Evolutionary conservation across 2,797 vertebrate genomes (phyloP), one percentile per base, ranked within the genome.

Genomic region (Squalus acanthias): DNA sequence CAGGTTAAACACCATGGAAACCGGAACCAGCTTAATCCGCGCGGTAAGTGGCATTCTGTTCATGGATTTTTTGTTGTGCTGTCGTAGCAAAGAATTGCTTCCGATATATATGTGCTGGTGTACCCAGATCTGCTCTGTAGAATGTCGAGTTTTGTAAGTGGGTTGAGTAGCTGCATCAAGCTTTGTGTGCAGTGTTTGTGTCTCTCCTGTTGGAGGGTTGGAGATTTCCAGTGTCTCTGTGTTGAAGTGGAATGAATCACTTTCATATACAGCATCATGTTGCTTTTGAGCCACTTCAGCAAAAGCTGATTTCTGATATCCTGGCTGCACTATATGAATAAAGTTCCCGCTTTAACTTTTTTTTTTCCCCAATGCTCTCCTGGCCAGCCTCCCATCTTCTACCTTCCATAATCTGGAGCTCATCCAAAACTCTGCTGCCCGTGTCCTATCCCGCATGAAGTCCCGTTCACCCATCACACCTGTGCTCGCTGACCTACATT

Each of bases 1-100:
- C 0, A 98, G 99, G 33, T 98, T 99, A 67, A 99, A 99, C 97
- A 99, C 99, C 94, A 99, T 99, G 99, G 99, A 99, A 98, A 99
- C 99, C 0, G 99, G 99, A 97, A 99, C 99, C 53, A 99, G 99
- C 96, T 98, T 99, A 93, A 99, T 99, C 97, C 98, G 99, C 96
- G 99, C 99, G 96, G 99, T 99, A 97, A 96, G 98, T 98, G 69
- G 6, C 46, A 29, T 57, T 57, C 50, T 95, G 26, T 57, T 95
- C 24, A 74, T 33, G 26, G 7, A 20, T 20, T n/a, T 57, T 57
- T 65, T 15, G 1, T 17, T 33, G 4, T n/a, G 46, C 7, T 92
- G 12, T 65, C 33, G 29, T 33, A 39, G 26, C 3, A 74, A 95
- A 72, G 12, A 13, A 26, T 63, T 22, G 33, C 60, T 39, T 20